Evolutionary conservation across 2,113 vertebrate genomes (phyloP).

Genomic region (Scartelaos histophorus): DNA sequence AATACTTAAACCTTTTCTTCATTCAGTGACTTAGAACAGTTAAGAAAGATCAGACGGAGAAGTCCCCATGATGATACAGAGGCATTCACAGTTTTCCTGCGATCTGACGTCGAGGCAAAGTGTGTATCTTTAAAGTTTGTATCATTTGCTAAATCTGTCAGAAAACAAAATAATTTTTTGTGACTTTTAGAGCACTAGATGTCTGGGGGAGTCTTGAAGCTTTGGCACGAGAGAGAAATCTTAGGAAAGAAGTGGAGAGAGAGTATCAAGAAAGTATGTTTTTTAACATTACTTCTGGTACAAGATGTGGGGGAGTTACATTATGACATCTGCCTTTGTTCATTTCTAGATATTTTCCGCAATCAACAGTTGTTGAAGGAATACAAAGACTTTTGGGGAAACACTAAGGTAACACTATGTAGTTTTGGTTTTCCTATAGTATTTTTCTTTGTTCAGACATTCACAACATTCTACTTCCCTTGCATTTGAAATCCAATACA

Average conservation of each 20-base stretch:
- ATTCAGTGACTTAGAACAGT: constrained; percentile 90
- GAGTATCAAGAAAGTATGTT: constrained; percentile 93
- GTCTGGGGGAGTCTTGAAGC: constrained; percentile 97
- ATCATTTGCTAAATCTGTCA: background rate
- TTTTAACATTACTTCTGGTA: background rate
- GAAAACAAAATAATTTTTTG: constrained; percentile 16
- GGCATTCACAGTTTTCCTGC: constrained; percentile 94
- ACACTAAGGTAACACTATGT: constrained; percentile 88
- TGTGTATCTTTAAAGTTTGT: constrained; percentile 70
- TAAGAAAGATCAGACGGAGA: constrained; percentile 89
- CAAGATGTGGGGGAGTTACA: background rate
- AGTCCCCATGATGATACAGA: constrained; percentile 97
- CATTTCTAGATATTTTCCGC: constrained; percentile 85
- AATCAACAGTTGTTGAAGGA: constrained; percentile 93
- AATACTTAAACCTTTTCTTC: background rate
- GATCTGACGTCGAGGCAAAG: constrained; percentile 95
- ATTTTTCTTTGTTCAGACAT: constrained; percentile 1
- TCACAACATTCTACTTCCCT: constrained; percentile 13
- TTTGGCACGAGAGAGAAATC: constrained; percentile 88
- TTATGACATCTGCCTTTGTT: background rate
- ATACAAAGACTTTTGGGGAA: constrained; percentile 95
- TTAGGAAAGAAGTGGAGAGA: constrained; percentile 88
- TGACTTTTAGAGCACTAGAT: constrained; percentile 84
- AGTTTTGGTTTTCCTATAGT: background rate
- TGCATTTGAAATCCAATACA: constrained; percentile 20